These are phyloP conservation scores for Styela plicata DNA, from an alignment of 23 tunicate species.

Conservation along the genomic window DNA sequence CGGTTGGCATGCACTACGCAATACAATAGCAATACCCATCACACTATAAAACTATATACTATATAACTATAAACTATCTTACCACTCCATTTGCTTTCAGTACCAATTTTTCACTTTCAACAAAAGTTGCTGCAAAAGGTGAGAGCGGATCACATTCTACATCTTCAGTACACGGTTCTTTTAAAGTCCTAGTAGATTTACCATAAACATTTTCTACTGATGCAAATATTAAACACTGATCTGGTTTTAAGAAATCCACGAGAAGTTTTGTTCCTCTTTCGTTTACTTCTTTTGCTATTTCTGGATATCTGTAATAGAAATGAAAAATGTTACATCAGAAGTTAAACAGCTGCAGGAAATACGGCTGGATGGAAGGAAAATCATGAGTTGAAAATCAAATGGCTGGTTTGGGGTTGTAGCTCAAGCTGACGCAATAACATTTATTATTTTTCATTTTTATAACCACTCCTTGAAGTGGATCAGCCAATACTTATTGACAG, in stretches of 20 bases:
- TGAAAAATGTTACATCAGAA: no score
- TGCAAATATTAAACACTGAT: background rate
- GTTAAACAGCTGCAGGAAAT: no score
- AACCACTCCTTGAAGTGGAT: no score
- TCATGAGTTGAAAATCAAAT: no score
- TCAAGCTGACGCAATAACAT: no score
- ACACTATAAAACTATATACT: no score
- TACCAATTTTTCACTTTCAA: background rate
- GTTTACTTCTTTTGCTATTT: conserved; percentile 9
- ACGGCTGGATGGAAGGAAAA: no score
- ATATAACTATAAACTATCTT: background rate
- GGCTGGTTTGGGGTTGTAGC: no score
- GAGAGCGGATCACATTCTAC: background rate
- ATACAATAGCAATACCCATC: background rate
- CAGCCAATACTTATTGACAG: no score
- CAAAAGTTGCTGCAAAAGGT: background rate
- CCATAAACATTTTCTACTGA: conserved; percentile 16
- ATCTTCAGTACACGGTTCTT: conserved; percentile 1
- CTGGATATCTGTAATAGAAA: conserved; percentile 12
- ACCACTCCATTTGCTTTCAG: conserved; percentile 16
- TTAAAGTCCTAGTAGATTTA: background rate
- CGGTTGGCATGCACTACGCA: no score
- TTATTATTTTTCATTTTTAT: no score
- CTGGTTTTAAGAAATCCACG: background rate
- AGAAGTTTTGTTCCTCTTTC: conserved; percentile 14